Conservation (phyloP, 2,888 invertebrate genomes). For the Philereme vetulata region DNA sequence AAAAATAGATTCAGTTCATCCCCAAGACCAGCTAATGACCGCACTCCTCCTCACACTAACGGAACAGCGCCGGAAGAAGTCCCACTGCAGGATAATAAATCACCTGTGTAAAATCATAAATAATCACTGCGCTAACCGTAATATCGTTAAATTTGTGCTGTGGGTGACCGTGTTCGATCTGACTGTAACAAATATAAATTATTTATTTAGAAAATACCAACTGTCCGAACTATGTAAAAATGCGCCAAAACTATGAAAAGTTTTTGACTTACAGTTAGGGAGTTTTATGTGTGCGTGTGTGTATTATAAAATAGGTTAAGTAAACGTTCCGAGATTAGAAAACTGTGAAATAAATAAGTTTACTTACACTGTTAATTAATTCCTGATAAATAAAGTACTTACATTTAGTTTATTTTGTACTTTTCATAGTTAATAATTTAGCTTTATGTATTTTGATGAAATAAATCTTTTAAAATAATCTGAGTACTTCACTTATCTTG, state of each 20-base stretch:
- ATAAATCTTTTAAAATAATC: no score
- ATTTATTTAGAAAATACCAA: conserved; percentile 48
- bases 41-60: conserved; percentile 57
- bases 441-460: neutral
- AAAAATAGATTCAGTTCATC: conserved; percentile 68
- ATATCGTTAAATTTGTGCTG: conserved; percentile 32
- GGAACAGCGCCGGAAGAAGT: conserved; percentile 72
- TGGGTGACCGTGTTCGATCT: conserved; percentile 68
- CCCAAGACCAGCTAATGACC: conserved; percentile 63
- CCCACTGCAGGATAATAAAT: conserved; percentile 70
- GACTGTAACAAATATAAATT: conserved; percentile 54
- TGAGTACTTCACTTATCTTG: no score
- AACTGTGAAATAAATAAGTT: conserved; percentile 14
- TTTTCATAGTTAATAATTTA: conserved; percentile 14
- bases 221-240: conserved; percentile 17
- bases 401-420: conserved; percentile 16
- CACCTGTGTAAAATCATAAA: conserved; percentile 60
- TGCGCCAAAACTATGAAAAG: conserved; percentile 9
- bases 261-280: conserved; percentile 11
- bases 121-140: conserved; percentile 34
- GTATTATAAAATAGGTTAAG: conserved; percentile 11
- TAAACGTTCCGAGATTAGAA: conserved; percentile 18
- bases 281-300: conserved; percentile 23
- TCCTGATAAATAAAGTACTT: neutral
- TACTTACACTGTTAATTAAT: neutral